These are phyloP conservation scores for Volucella inanis DNA, from an alignment of 2,888 invertebrate genomes.

Conservation along the genomic window DNA sequence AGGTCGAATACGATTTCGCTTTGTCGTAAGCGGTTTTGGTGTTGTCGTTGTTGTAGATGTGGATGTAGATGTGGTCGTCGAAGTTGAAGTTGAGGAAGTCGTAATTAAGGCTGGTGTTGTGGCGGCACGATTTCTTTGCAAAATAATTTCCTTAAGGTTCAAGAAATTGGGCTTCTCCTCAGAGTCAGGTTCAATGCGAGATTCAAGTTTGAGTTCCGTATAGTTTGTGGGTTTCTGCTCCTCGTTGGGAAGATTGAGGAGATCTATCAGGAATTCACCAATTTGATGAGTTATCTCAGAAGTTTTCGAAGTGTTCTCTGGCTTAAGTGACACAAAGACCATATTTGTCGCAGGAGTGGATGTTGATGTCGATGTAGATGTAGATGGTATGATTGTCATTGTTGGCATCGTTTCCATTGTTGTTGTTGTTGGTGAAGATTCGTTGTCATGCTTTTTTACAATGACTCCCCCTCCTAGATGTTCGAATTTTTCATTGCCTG, in stretches of 20 bases:
- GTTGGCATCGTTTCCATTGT: conserved; percentile 70
- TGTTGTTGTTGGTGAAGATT: conserved; percentile 27
- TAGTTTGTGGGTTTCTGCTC: conserved; percentile 56
- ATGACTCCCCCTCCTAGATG: conserved; percentile 83
- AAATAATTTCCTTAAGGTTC: conserved; percentile 82
- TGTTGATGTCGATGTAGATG: conserved; percentile 71
- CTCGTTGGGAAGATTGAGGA: conserved; percentile 80
- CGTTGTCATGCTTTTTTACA: conserved; percentile 81
- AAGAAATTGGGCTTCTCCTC: conserved; percentile 80
- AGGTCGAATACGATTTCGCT: conserved; percentile 76
- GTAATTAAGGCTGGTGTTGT: conserved; percentile 18
- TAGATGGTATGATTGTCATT: conserved; percentile 34
- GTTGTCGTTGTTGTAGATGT: conserved; percentile 58
- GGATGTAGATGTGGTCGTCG: conserved; percentile 50
- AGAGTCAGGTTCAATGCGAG: conserved; percentile 76
- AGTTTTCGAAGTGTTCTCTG: conserved; percentile 57
- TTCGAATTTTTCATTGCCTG: conserved; percentile 80
- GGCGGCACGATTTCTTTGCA: conserved; percentile 78
- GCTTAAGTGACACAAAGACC: conserved; percentile 10
- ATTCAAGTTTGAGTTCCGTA: conserved; percentile 68
- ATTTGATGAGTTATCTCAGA: conserved; percentile 80
- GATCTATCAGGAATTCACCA: conserved; percentile 81
- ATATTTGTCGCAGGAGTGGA: conserved; percentile 11
- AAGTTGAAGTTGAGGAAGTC: conserved; percentile 45
- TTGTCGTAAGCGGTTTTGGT: conserved; percentile 68